Percentiles rank a stretch among this genome's conserved stretches.
Evolutionary conservation across 2,888 invertebrate genomes (phyloP).

Genomic region (Idaea aversata): DNA sequence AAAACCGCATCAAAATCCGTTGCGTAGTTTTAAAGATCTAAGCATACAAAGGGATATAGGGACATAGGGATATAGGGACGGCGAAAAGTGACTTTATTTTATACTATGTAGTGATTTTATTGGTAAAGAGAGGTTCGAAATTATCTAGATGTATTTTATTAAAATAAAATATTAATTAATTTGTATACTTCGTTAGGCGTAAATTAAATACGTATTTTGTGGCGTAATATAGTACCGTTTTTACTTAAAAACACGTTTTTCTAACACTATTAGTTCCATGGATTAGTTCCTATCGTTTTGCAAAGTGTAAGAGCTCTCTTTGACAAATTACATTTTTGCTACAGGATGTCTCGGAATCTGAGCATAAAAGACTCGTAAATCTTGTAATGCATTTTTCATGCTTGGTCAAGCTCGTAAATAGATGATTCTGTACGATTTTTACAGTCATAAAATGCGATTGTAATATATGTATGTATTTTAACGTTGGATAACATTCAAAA

Average conservation of each 20-base stretch:
- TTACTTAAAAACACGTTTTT: conserved; percentile 21
- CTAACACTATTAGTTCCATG: conserved; percentile 34
- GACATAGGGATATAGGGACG: too few relatives aligned
- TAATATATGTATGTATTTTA: conserved; percentile 7
- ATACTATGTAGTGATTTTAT: too few relatives aligned
- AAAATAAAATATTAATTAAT: too few relatives aligned
- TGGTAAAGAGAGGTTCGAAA: too few relatives aligned
- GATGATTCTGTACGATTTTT: conserved; percentile 37
- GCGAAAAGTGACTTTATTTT: too few relatives aligned
- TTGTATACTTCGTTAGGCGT: too few relatives aligned
- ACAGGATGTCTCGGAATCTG: conserved; percentile 46
- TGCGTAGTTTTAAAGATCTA: too few relatives aligned
- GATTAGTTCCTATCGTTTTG: conserved; percentile 38
- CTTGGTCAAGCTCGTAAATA: conserved; percentile 55
- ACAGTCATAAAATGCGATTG: conserved; percentile 30
- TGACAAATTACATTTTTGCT: conserved; percentile 61
- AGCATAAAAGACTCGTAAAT: conserved; percentile 57
- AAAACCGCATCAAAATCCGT: too few relatives aligned
- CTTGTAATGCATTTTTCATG: conserved; percentile 60
- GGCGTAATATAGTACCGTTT: not conserved
- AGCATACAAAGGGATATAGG: too few relatives aligned
- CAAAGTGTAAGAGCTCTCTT: conserved; percentile 34
- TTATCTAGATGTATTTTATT: too few relatives aligned
- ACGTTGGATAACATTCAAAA: not conserved
- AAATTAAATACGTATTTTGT: too few relatives aligned